Evolutionary conservation across 2,797 vertebrate species (phyloP), one percentile per base, ranked within the genome.

Genomic region (Pygocentrus nattereri): DNA sequence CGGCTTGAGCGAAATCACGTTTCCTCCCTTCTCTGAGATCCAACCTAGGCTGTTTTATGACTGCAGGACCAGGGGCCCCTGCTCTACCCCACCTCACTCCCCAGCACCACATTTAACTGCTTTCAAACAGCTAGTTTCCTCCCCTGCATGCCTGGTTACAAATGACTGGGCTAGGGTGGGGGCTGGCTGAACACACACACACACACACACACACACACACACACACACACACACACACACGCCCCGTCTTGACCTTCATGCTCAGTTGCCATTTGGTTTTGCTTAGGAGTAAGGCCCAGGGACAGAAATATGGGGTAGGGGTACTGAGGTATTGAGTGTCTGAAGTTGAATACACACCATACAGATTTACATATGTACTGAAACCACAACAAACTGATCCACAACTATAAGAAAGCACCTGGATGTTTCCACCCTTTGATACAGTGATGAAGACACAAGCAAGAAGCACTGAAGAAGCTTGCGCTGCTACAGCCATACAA

Each of bases 221-320:
- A 23, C 21, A 73, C n/a, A 12, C 74, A 54, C 38, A 75, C 16
- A 44, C 52, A 74, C 18, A 49, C 67, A 56, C 54, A 58, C 50
- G 92, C 92, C 93, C 91, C 90, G 64, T 78, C 41, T 69, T 94
- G 92, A 93, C 91, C 90, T 84, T 86, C 84, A 83, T 76, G 71
- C 84, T 69, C 76, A 69, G 83, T 85, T 88, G 84, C 91, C 93
- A 93, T 92, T 93, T 93, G 91, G 91, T 92, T 94, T 82, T 81
- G 86, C 88, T 94, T 94, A 93, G 86, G 79, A 85, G 84, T 41
- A 62, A 74, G 47, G 47, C 79, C 88, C 85, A 79, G n/a, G 31
- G 59, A 82, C 72, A 52, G 77, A 62, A 38, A 56, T 49, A 58
- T 67, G 4, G 30, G 23, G 52, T 61, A 68, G 30, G 76, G 31